A percentile compares a stretch with the other conserved stretches of the same genome.
Evolutionary conservation across 2,888 invertebrate genomes (phyloP).

Genomic region (Prenolepis imparis): DNA sequence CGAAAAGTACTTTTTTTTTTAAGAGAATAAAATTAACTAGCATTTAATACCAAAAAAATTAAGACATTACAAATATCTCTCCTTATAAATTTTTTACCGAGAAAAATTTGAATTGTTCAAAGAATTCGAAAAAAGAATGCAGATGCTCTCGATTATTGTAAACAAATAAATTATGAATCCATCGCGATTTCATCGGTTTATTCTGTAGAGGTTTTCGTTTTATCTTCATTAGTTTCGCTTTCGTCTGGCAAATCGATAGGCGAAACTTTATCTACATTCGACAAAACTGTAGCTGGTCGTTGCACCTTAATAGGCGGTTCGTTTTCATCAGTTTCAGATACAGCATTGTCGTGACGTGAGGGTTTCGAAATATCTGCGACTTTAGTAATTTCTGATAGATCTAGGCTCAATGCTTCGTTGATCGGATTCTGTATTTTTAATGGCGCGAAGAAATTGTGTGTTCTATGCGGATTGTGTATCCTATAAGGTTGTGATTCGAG

Average conservation of each 20-base stretch:
- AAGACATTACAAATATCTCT: not conserved
- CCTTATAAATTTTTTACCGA: not conserved
- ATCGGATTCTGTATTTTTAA: constrained; percentile 24
- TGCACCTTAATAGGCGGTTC: constrained; percentile 51
- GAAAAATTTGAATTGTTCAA: constrained; percentile 16
- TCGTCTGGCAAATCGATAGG: constrained; percentile 30
- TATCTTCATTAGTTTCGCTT: constrained; percentile 11
- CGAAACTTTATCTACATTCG: constrained; percentile 64
- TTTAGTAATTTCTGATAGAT: not conserved
- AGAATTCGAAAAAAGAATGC: not conserved
- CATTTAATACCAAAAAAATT: not conserved
- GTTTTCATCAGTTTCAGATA: not conserved
- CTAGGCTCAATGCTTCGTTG: not conserved
- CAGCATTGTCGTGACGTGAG: not conserved
- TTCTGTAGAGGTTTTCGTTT: constrained; percentile 25
- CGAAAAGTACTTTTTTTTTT: too few species aligned
- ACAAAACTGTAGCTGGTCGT: constrained; percentile 35
- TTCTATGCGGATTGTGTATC: not conserved
- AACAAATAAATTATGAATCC: constrained; percentile 40
- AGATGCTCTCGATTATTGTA: not conserved
- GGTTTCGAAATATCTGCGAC: not conserved
- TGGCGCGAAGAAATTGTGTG: constrained; percentile 22
- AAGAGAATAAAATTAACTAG: not conserved
- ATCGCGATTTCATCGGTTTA: constrained; percentile 43
- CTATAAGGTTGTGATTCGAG: constrained; percentile 6